Base-by-base conservation (phyloP, 2,888 invertebrate genomes). In the Phaedon cochleariae region DNA sequence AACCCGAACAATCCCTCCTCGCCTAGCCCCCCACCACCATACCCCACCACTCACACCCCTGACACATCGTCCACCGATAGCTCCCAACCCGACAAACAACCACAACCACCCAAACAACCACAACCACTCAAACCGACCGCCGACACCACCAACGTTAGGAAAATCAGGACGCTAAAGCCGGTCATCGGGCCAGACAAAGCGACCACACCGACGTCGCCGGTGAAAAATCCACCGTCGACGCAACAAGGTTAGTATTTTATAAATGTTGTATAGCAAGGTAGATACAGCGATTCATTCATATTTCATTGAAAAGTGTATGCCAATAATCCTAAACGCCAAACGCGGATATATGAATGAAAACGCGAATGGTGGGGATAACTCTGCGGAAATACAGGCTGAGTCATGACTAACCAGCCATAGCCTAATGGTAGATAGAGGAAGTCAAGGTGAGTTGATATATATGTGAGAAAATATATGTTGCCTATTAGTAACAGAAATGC, bases 101-200 rank as follows among this genome's bases (percentile, higher is more conserved):
- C 59, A 17, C 63, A 52, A 21, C 60, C 59, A n/a, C 64, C 65
- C 9, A 65, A 49, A 65, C n/a, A n/a, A 65, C 18, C 22, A 26
- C 59, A 48, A 64, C 68, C 54, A 41, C 62, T 22, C 51, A 21
- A 45, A 57, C 12, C 26, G 26, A 45, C 26, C 53, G n/a, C 12
- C 21, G n/a, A 59, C 59, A 22, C 63, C 63, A 4, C 41, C 41
- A 45, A 18, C 1, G 22, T 73, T 21, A 77, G 73, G 73, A 77
- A 76, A 69, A 71, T 77, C 31, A 75, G 74, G 72, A 77, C 74
- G 26, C 58, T 77, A 34, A 75, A 74, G 68, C 77, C 77, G 10
- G 67, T 73, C 0, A 45, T 70, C 12, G 60, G 41, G 18, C 17
- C 53, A 12, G 70, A 70, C 10, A 64, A 59, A 58, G 63, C 17